Evolutionary conservation across 2,113 vertebrate species (phyloP).

Genomic region (Hippocampus zosterae): DNA sequence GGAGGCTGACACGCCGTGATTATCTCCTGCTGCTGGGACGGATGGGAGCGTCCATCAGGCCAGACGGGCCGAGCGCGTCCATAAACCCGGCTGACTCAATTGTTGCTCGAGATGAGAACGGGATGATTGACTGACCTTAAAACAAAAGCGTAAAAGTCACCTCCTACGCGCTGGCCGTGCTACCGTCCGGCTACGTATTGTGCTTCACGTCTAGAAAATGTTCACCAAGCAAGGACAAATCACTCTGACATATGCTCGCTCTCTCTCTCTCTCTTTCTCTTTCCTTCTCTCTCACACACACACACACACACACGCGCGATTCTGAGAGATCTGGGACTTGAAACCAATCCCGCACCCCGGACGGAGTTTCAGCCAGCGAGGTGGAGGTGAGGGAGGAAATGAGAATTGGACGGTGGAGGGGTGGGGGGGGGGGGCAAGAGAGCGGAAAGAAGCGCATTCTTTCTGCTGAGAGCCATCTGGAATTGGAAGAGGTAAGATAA

Average conservation of each 20-base stretch:
- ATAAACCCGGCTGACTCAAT: constrained; percentile 47
- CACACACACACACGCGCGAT: too few relatives aligned
- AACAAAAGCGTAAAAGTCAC: constrained; percentile 46
- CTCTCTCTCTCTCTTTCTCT: not conserved
- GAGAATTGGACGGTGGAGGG: too few relatives aligned
- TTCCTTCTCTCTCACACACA: not conserved
- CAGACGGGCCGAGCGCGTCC: constrained; percentile 38
- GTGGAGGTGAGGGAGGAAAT: constrained; percentile 25
- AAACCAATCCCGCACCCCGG: constrained; percentile 50
- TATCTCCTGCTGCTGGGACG: constrained; percentile 65
- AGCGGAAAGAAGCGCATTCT: constrained; percentile 67
- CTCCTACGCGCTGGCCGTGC: constrained; percentile 23
- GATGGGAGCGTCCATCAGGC: constrained; percentile 70
- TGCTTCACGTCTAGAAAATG: constrained; percentile 25
- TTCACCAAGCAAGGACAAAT: constrained; percentile 19
- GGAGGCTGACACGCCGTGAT: constrained; percentile 67
- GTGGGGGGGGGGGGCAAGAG: constrained; percentile 28
- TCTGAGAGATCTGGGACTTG: constrained; percentile 38
- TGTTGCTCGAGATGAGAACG: constrained; percentile 49
- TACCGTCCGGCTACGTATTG: not conserved
- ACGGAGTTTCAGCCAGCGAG: constrained; percentile 47
- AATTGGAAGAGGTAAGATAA: constrained; percentile 72
- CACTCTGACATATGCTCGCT: constrained; percentile 30
- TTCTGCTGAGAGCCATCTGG: constrained; percentile 73
- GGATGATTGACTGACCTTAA: constrained; percentile 60